phyloP scores from a whole-genome alignment of 2,797 vertebrate genomes.

The Hydrocynus forskahlii region DNA sequence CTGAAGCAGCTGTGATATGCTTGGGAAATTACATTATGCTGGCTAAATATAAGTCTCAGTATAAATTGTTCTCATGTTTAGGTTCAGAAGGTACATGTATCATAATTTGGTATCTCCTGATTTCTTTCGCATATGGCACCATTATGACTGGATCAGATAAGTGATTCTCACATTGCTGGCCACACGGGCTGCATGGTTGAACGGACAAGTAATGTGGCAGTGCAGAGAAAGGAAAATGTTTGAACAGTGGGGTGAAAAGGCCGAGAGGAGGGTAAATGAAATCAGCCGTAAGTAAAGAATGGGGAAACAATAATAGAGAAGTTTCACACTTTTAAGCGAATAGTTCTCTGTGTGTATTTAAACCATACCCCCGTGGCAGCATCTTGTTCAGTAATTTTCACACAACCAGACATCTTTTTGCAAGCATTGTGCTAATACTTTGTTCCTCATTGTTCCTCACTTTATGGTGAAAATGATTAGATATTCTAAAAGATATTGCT shows the following conservation, averaged over 20 bases:
- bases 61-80: constrained; percentile 31
- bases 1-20: constrained; percentile 8
- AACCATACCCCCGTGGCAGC: neutral
- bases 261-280: constrained; percentile 14
- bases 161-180: constrained; percentile 22
- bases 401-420: too few relatives aligned
- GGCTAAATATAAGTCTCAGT: constrained; percentile 26
- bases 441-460: too few relatives aligned
- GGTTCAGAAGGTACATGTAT: constrained; percentile 26
- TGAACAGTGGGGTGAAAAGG: constrained; percentile 9
- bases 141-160: constrained; percentile 18
- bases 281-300: constrained; percentile 8
- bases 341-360: neutral
- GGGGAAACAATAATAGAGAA: constrained; percentile 2
- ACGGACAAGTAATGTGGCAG: constrained; percentile 22
- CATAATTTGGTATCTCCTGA: constrained; percentile 15
- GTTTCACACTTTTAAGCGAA: neutral
- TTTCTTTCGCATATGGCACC: constrained; percentile 19
- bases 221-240: constrained; percentile 18
- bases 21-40: constrained; percentile 25
- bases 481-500: too few relatives aligned
- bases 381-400: too few relatives aligned
- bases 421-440: too few relatives aligned
- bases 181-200: constrained; percentile 27
- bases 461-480: too few relatives aligned